Evolutionary conservation across 2,113 vertebrate genomes (phyloP).

Genomic region (Madoqua kirkii): DNA sequence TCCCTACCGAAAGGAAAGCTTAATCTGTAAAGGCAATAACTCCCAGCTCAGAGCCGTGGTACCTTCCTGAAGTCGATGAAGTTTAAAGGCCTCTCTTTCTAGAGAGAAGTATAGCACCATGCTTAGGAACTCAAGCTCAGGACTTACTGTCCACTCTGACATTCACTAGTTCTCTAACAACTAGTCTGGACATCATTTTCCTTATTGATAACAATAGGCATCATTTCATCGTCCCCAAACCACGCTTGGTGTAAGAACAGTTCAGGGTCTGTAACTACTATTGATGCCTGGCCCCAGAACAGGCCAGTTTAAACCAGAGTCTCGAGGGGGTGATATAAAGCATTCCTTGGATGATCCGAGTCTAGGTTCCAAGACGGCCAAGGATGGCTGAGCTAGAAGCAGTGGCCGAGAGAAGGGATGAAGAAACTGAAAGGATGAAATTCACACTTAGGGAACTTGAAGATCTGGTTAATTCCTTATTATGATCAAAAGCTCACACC

Average conservation of each 20-base stretch:
- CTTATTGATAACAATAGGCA: neutral
- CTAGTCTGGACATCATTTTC: neutral
- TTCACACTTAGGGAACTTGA: neutral
- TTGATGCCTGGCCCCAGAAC: neutral
- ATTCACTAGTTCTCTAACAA: neutral
- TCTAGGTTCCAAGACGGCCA: neutral
- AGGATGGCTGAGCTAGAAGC: neutral
- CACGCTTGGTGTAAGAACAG: neutral
- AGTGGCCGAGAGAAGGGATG: neutral
- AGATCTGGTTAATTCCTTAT: neutral
- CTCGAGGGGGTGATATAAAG: too few species aligned
- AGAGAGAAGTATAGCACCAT: neutral
- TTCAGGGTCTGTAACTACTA: neutral
- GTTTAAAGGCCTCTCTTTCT: neutral
- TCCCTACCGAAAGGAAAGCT: neutral
- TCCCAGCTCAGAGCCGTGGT: neutral
- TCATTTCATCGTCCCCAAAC: neutral
- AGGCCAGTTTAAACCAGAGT: neutral
- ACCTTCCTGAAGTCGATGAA: neutral
- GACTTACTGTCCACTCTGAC: neutral
- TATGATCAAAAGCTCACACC: neutral
- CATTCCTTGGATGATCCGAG: neutral
- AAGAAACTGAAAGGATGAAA: neutral
- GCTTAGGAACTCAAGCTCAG: neutral
- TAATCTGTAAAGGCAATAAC: neutral